Evolutionary conservation across 2,888 invertebrate species (phyloP).

Genomic region (Acanthoscelides obtectus): DNA sequence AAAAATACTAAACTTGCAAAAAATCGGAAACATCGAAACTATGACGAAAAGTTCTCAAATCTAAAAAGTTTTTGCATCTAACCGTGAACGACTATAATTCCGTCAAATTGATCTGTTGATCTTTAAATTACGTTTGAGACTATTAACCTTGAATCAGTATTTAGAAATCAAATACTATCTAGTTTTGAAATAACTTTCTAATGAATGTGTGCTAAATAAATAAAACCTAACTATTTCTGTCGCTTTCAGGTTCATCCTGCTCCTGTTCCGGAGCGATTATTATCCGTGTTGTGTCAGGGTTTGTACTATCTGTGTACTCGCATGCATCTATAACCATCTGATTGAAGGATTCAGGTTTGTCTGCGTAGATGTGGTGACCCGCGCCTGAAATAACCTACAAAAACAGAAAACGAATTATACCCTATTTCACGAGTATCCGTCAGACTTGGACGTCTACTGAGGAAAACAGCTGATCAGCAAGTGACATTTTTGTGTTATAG

Average conservation of each 20-base stretch:
- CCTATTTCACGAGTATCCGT: background rate
- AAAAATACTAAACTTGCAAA: no score
- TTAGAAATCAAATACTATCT: background rate
- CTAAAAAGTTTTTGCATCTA: no score
- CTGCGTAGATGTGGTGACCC: slow-evolving; percentile 94
- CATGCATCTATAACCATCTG: slow-evolving; percentile 75
- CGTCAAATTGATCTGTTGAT: no score
- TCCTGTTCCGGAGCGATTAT: background rate
- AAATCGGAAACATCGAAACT: no score
- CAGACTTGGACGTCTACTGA: no score
- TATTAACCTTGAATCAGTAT: background rate
- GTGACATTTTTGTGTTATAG: no score
- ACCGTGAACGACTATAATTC: no score
- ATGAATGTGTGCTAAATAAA: background rate
- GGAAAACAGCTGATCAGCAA: no score
- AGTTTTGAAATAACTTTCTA: background rate
- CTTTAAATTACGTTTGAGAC: background rate
- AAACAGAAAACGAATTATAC: background rate
- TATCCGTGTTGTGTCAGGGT: slow-evolving; percentile 1
- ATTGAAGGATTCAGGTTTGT: slow-evolving; percentile 84
- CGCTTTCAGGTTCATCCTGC: slow-evolving; percentile 14
- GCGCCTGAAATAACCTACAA: slow-evolving; percentile 77
- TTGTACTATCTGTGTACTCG: slow-evolving; percentile 47
- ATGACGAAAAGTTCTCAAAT: no score
- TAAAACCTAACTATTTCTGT: slow-evolving; percentile 7